A percentile compares a stretch with the other conserved stretches of the same genome.
These are phyloP conservation scores for Andinoacara biseriatus DNA, from an alignment of 2,113 vertebrate genomes.

Conservation along the genomic window DNA sequence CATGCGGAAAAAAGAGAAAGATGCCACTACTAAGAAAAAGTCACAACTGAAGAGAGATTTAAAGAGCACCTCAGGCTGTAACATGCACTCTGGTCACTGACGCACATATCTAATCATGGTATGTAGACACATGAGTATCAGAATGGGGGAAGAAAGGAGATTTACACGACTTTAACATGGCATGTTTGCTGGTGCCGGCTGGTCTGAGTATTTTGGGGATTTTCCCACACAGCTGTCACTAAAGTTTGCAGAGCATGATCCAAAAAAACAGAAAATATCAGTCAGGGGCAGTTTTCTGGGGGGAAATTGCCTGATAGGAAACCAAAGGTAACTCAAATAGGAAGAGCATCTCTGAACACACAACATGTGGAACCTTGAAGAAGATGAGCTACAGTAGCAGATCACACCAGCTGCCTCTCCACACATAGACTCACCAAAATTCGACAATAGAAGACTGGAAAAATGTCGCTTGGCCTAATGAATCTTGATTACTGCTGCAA, in stretches of 20 bases:
- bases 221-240: background rate
- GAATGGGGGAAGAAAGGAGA: no score
- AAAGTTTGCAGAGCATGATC: background rate
- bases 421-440: background rate
- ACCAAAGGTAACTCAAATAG: background rate
- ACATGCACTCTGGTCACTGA: no score
- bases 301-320: background rate
- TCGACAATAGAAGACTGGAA: background rate
- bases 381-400: background rate
- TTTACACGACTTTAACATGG: no score
- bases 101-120: no score
- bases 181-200: background rate
- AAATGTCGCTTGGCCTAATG: background rate
- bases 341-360: background rate
- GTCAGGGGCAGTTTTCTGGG: background rate
- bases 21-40: background rate
- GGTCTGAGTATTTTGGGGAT: background rate
- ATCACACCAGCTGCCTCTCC: background rate
- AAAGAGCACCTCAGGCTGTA: background rate
- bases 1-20: background rate
- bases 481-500: background rate
- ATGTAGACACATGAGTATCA: no score
- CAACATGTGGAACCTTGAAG: background rate
- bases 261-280: background rate
- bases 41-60: background rate